Percentiles rank a stretch among this genome's conserved stretches.
phyloP scores from a whole-genome alignment of 2,797 vertebrate species.

The Hoplostethus atlanticus region DNA sequence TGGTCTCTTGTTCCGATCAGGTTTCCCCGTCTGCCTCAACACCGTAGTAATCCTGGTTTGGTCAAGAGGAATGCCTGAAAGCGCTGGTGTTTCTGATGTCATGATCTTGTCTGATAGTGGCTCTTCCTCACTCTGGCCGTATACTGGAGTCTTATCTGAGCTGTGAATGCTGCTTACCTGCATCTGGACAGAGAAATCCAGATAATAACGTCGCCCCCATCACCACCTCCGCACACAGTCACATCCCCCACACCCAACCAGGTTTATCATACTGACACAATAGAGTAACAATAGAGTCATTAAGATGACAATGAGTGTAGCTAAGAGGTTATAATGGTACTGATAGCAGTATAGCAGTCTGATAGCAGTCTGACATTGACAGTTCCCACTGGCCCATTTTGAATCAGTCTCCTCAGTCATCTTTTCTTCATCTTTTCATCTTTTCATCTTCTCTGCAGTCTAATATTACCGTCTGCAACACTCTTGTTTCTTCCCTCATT shows the following conservation, averaged over 20 bases:
- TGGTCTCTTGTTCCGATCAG: conserved; percentile 14
- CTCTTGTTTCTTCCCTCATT: not conserved
- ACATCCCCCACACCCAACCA: not conserved
- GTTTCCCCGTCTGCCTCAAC: conserved; percentile 16
- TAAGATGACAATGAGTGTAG: not conserved
- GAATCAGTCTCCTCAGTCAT: not conserved
- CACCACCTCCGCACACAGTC: not conserved
- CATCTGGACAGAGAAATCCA: conserved; percentile 36
- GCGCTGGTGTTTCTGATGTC: conserved; percentile 21
- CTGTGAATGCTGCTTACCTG: conserved; percentile 35
- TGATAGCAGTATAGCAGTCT: not conserved
- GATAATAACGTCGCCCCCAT: conserved; percentile 36
- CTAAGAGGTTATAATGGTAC: not conserved
- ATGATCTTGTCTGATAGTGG: conserved; percentile 67
- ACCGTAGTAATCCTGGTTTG: conserved; percentile 27
- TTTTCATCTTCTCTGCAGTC: not conserved
- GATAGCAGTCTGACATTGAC: not conserved
- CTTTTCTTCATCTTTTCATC: not conserved
- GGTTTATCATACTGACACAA: not conserved
- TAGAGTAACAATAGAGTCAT: conserved; percentile 5
- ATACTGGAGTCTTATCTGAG: conserved; percentile 57
- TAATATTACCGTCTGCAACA: not conserved
- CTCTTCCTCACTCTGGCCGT: conserved; percentile 44
- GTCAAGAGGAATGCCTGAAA: conserved; percentile 36
- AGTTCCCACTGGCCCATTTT: too few relatives aligned